Base-by-base conservation (phyloP, 1,140 invertebrate species). In the Bombus balteatus region DNA sequence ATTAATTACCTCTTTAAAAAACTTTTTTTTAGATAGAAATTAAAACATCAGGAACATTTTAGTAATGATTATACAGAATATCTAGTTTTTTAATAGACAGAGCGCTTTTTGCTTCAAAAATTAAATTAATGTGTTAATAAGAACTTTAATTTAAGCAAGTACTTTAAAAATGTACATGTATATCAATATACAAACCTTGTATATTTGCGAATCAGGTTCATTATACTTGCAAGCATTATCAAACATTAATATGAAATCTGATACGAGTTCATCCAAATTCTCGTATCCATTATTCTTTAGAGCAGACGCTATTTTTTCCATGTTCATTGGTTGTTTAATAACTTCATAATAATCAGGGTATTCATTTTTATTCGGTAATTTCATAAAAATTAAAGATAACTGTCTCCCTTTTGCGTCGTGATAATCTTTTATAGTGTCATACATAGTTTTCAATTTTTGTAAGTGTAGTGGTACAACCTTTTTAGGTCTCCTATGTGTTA, bases 141-240 rank as follows among this genome's bases (percentile, higher is more conserved):
- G 57, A 34, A 74, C 37, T 86, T 59, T 13, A 83, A 3, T 41
- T 73, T 78, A 28, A 78, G 62, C 8, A 57, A 71, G 22, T 70
- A 59, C 77, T 57, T 88, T 47, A 80, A 74, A 82, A 59, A 86
- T 28, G 73, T 71, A 39, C 37, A 71, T 71, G 10, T 6, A 72
- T 57, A 76, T 81, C 12, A 34, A 25, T 57, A 71, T 89, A 94
- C 94, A 94, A 94, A 97, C 97, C 95, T 99, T 99, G 94, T 99
- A 99, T 90, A 99, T 99, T 93, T 99, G 98, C 0, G 99, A 99
- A 94, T 99, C 99, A 0, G 99, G 99, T 94, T 99, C 99, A 95
- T 99, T 99, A 94, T 99, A 99, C 95, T 99, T 99, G 96, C 99
- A 99, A 43, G 99, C 99, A 94, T 99, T 99, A 92, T 99, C 99